Conservation (phyloP, 2,888 invertebrate species). For the Dryobotodes eremita region DNA sequence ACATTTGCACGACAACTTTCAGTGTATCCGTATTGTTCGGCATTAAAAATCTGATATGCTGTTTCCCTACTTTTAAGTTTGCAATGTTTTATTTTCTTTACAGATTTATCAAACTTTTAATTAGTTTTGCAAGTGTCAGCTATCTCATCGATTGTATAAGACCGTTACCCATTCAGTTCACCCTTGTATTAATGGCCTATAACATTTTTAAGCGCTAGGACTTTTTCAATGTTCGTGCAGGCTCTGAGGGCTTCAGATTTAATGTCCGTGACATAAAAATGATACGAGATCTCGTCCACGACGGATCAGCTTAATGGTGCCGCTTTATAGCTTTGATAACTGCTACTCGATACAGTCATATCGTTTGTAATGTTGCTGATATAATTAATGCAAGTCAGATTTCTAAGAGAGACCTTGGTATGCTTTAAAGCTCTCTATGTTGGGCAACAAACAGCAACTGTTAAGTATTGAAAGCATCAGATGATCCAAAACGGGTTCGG, state of each 20-base stretch:
- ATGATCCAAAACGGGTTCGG: background rate
- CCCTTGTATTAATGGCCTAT: slow-evolving; percentile 58
- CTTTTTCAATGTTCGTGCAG: slow-evolving; percentile 57
- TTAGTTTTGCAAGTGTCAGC: slow-evolving; percentile 22
- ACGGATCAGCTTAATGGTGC: slow-evolving; percentile 71
- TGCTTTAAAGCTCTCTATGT: background rate
- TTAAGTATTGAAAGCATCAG: background rate
- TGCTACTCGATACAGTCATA: slow-evolving; percentile 71
- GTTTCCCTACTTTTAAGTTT: background rate
- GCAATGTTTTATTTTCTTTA: background rate
- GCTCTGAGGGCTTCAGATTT: slow-evolving; percentile 63
- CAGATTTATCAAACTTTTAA: slow-evolving; percentile 15
- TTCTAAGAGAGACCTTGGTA: background rate
- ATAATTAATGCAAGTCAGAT: slow-evolving; percentile 13
- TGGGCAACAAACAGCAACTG: background rate
- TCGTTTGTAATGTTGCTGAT: slow-evolving; percentile 66
- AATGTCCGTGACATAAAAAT: slow-evolving; percentile 73
- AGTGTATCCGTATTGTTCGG: slow-evolving; percentile 11
- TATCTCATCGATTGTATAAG: slow-evolving; percentile 35
- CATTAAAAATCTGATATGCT: slow-evolving; percentile 8
- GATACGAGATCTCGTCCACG: slow-evolving; percentile 71
- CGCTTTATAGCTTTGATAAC: slow-evolving; percentile 75
- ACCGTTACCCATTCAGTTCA: slow-evolving; percentile 40
- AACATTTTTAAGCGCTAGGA: slow-evolving; percentile 50
- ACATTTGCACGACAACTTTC: slow-evolving; percentile 36